Base-by-base conservation (phyloP, 2,797 vertebrate genomes). In the Meda fulgida region DNA sequence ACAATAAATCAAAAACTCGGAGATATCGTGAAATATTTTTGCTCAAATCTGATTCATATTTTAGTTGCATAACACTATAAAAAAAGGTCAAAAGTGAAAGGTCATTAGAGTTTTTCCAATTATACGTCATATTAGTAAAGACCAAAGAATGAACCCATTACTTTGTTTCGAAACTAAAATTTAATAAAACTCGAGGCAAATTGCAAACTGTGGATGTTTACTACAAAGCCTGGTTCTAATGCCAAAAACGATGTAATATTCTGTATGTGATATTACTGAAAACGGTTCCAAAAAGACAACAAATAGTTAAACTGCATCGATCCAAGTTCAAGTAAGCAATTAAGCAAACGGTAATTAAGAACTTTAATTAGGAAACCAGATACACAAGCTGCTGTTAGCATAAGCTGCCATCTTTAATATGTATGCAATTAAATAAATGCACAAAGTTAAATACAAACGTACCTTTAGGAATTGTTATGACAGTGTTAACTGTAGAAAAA, bases 391-490 rank as follows among this genome's bases (percentile, higher is more conserved):
- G 29, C 8, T 65, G 13, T 29, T 76, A 51, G 29, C 51, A 34
- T 31, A 81, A 55, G 18, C 36, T 60, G 67, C 2, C 18, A 58
- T 4, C 3, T 1, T 65, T 16, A 26, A 26, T 36, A 18, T 34
- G 11, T n/a, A 48, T 36, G 5, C 26, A 51, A 75, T 38, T 0
- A 8, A 65, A 65, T 18, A n/a, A 51, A 83, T 26, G 40, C 55
- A 73, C 21, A 29, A 26, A 65, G 9, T 26, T 36, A n/a, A 51
- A n/a, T 14, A 76, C 43, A 76, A 76, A 77, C 84, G 26, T 73
- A 89, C 88, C 86, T 80, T 67, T 72, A 7, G 1, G 9, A 53
- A 10, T 19, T 26, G 23, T 9, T 79, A 58, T 23, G 46, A 40
- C 9, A 63, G 55, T 31, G 40, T 60, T 73, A 21, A 76, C 29